These are phyloP conservation scores for Palythoa heliodiscus DNA, from an alignment of 92 coral and sea anemone genomes.

Conservation along the genomic window DNA sequence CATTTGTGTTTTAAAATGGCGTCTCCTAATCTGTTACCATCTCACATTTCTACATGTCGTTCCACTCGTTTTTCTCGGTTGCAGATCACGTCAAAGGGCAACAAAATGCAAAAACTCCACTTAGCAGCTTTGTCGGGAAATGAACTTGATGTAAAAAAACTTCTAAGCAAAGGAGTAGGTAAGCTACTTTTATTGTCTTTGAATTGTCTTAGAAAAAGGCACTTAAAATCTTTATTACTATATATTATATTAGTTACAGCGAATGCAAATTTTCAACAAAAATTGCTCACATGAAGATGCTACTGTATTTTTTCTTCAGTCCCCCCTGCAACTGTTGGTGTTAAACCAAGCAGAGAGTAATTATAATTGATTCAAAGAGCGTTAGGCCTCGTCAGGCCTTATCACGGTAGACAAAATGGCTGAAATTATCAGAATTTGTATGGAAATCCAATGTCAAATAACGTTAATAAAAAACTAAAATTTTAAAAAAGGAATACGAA, in stretches of 20 bases:
- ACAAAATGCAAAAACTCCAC: conserved; percentile 74
- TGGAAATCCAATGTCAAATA: too few relatives aligned
- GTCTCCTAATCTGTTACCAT: background rate
- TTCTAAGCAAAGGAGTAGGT: conserved; percentile 81
- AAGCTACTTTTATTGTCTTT: conserved; percentile 13
- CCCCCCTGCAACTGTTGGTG: too few relatives aligned
- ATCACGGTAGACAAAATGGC: too few relatives aligned
- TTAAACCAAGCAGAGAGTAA: too few relatives aligned
- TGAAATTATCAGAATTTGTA: too few relatives aligned
- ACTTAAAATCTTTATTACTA: background rate
- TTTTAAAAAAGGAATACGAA: too few relatives aligned
- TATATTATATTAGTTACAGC: background rate
- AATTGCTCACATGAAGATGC: background rate
- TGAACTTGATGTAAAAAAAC: conserved; percentile 71
- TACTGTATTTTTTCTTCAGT: too few relatives aligned
- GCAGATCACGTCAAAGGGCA: conserved; percentile 67
- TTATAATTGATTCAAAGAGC: too few relatives aligned
- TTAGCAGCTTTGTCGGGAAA: conserved; percentile 84
- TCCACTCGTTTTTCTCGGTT: background rate
- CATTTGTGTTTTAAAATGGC: background rate
- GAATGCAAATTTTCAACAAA: background rate
- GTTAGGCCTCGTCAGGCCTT: too few relatives aligned
- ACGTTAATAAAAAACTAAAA: too few relatives aligned
- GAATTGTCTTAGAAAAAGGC: too few relatives aligned
- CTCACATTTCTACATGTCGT: background rate